Base-by-base conservation (phyloP, 2,888 invertebrate genomes). In the Chaitophorus viminalis region DNA sequence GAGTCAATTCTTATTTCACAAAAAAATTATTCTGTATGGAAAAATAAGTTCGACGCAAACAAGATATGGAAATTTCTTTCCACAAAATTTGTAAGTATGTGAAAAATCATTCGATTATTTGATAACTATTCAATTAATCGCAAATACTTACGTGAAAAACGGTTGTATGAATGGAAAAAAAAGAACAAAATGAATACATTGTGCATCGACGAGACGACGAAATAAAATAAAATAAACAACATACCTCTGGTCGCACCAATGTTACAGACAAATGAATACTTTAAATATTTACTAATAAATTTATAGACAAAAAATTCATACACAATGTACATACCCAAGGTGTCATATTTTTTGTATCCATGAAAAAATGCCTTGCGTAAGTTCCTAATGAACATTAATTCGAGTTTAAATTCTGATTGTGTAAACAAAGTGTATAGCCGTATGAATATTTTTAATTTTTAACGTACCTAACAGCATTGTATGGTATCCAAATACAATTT, bases 251-350 rank as follows among this genome's bases (percentile, higher is more conserved):
- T 46, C 76, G 8, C 46, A 76, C 65, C 39, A 46, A 65, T 84
- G 3, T 68, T 68, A 25, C 65, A 84, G 46, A 84, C 84, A 65
- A 77, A 65, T 52, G 46, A 77, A 85, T 85, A 77, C 33, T 68
- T 77, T 68, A 68, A 77, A 77, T 77, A 46, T 46, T 14, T 46
- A 77, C 39, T 68, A 77, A 85, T 68, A 31, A 77, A 85, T 85
- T 85, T 85, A 17, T 33, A 68, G 33, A 77, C 76, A 39, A 25
- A 46, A 60, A 68, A 77, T 65, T 21, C 14, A 39, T 46, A 31
- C 65, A 46, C 83, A 83, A 65, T 76, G 31, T 39, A 83, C 60
- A 52, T 82, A 65, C 46, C 36, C 25, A 76, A 33, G 14, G 33
- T 54, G 54, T 82, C 60, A 76, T 46, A 65, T 46, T 46, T 25